phyloP scores from a whole-genome alignment of 2,888 invertebrate species.

The Polymixis flavicincta region DNA sequence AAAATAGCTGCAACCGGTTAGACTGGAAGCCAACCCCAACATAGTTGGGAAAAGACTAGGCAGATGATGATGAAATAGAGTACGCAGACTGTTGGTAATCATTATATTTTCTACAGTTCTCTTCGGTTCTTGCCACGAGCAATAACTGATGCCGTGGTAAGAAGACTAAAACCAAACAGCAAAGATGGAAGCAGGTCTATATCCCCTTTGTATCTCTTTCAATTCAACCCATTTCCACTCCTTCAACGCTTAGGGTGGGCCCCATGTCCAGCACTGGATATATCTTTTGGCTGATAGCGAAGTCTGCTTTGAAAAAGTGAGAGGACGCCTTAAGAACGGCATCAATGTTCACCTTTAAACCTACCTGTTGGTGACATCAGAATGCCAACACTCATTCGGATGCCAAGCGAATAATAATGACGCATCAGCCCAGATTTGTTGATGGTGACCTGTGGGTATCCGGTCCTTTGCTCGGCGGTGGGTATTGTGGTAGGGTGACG shows the following conservation, averaged over 20 bases:
- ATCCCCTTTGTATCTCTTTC: not conserved
- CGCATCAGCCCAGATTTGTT: conserved; percentile 20
- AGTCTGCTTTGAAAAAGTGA: not conserved
- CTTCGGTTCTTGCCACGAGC: too few relatives aligned
- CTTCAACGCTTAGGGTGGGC: too few relatives aligned
- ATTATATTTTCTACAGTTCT: too few relatives aligned
- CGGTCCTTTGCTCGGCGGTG: not conserved
- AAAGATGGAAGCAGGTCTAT: not conserved
- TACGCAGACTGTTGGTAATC: too few relatives aligned
- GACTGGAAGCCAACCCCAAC: too few relatives aligned
- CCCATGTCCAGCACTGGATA: too few relatives aligned
- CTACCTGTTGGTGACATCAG: conserved; percentile 18
- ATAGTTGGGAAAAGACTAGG: too few relatives aligned
- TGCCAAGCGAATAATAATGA: conserved; percentile 29
- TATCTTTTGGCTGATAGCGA: too few relatives aligned
- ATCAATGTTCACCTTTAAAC: conserved; percentile 18
- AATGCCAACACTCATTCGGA: conserved; percentile 1
- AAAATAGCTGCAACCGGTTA: too few relatives aligned
- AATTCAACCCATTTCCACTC: not conserved
- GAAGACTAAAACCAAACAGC: not conserved
- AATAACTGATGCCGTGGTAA: too few relatives aligned
- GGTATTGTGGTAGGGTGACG: conserved; percentile 27
- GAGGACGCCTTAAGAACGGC: too few relatives aligned
- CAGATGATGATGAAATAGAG: too few relatives aligned
- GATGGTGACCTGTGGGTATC: not conserved